Evolutionary conservation across 2,797 vertebrate genomes (phyloP), one percentile per base, ranked within the genome.

Genomic region (Spheniscus humboldti): DNA sequence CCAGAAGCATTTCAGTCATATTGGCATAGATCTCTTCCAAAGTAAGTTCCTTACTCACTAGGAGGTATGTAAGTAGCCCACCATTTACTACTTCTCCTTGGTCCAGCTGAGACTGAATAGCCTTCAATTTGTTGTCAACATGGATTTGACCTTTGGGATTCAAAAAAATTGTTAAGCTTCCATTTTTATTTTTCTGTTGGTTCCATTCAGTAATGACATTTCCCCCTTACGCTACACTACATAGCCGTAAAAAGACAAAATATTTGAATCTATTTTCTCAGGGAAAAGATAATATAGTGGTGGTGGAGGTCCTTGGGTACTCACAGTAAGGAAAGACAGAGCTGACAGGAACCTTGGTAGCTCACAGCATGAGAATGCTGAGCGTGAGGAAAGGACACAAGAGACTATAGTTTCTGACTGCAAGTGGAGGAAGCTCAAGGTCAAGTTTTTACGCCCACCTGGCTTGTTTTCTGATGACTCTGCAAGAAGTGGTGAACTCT

Each of bases 11-110:
- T 98, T 99, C 99, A 0, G 99, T 99, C 95, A 98, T 97, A 60
- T 99, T 99, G 96, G 99, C 99, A 4, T 99, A 99, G 96, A 99
- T 98, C 91, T 99, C 99, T 98, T 99, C 99, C 75, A 99, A 35
- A 30, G 97, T 98, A 98, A 99, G 98, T 92, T 99, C 99, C 98
- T 97, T 98, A 87, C 98, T 98, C 86, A 98, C 93, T 83, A 99
- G 98, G 95, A 99, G 97, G 97, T 98, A 97, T 18, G 99, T 99
- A 77, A 99, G 99, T 62, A 99, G 94, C 18, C 99, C 99, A 39
- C 99, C 99, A 80, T 98, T 98, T 94, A 99, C 98, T 43, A 94
- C 97, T 97, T 98, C 96, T 48, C 98, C 98, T 67, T 63, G 94
- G 66, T 98, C 97, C 92, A 99, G 81, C 81, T 98, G 98, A 80